Base-by-base conservation (phyloP, 2,888 invertebrate species). In the Synanthedon vespiformis region DNA sequence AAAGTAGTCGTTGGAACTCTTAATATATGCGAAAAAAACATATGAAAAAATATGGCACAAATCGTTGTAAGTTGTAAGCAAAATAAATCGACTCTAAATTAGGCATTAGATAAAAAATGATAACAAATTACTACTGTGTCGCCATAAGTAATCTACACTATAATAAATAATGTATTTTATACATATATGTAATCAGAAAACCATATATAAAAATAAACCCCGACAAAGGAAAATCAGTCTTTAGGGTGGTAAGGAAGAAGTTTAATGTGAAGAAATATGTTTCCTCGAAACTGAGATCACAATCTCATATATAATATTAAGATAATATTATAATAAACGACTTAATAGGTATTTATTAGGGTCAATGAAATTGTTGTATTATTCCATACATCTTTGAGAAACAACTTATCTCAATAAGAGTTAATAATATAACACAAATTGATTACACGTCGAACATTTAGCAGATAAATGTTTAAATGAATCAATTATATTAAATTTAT, bases 211-310 rank as follows among this genome's bases (percentile, higher is more conserved):
- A 44, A 50, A 4, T 3, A 48, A 13, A 51, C 57, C 57, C 44
- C 14, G 44, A 52, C 40, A 56, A 61, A 55, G 40, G 44, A 57
- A 58, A 61, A 67, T 72, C 72, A 71, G 72, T 71, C 71, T 72
- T 71, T 63, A 58, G 57, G 54, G 63, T 66, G 57, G 57, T 57
- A 65, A 65, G 70, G 71, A 70, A 68, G 70, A 68, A 65, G 56
- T 61, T 59, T 52, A 13, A 44, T 4, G 8, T 34, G 34, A 34
- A 34, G 34, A 34, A 34, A 34, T 34, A 6, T 34, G 6, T 11
- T 13, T 44, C 44, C 44, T 2, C 4, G 14, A 5, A 44, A 13
- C n/a, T 44, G 44, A 44, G 44, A 44, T n/a, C 44, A 44, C 14
- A 12, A 44, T 44, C 44, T 44, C 44, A 44, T 44, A 44, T 34